Evolutionary conservation across 2,888 invertebrate genomes (phyloP).

Genomic region (Rhabditophanes sp.): DNA sequence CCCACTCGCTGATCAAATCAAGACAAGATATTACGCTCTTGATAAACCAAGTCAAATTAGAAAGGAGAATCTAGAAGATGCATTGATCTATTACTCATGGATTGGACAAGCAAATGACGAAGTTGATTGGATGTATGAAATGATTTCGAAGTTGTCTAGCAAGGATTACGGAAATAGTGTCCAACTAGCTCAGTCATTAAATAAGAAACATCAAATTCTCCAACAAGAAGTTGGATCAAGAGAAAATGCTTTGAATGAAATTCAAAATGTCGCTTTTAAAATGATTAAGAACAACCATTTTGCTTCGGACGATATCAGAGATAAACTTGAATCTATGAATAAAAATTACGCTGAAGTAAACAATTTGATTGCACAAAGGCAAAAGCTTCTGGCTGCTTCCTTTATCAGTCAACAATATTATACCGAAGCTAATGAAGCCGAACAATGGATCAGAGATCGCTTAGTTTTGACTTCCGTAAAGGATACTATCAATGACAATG

Average conservation of each 20-base stretch:
- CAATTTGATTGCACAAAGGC: slow-evolving; percentile 12
- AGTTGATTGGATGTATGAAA: slow-evolving; percentile 74
- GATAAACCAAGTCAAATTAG: slow-evolving; percentile 61
- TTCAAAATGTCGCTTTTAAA: slow-evolving; percentile 18
- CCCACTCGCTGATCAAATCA: slow-evolving; percentile 49
- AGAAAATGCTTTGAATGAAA: slow-evolving; percentile 21
- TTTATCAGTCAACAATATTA: slow-evolving; percentile 64
- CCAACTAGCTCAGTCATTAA: slow-evolving; percentile 64
- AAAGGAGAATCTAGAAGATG: slow-evolving; percentile 77
- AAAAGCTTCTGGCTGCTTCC: slow-evolving; percentile 22
- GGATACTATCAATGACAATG: slow-evolving; percentile 66
- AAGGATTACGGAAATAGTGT: slow-evolving; percentile 69
- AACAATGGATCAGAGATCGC: slow-evolving; percentile 61
- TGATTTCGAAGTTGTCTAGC: slow-evolving; percentile 70
- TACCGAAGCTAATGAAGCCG: slow-evolving; percentile 72
- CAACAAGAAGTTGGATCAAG: slow-evolving; percentile 53
- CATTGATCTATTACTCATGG: slow-evolving; percentile 70
- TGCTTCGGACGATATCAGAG: slow-evolving; percentile 60
- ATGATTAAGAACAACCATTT: slow-evolving; percentile 56
- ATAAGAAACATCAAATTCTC: slow-evolving; percentile 78
- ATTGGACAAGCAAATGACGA: slow-evolving; percentile 80
- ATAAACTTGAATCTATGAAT: slow-evolving; percentile 52
- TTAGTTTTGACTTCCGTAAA: slow-evolving; percentile 42
- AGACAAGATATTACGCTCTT: slow-evolving; percentile 49
- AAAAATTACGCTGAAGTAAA: background rate